Conservation (phyloP, 2,113 vertebrate genomes). For the Beaufortia kweichowensis region DNA sequence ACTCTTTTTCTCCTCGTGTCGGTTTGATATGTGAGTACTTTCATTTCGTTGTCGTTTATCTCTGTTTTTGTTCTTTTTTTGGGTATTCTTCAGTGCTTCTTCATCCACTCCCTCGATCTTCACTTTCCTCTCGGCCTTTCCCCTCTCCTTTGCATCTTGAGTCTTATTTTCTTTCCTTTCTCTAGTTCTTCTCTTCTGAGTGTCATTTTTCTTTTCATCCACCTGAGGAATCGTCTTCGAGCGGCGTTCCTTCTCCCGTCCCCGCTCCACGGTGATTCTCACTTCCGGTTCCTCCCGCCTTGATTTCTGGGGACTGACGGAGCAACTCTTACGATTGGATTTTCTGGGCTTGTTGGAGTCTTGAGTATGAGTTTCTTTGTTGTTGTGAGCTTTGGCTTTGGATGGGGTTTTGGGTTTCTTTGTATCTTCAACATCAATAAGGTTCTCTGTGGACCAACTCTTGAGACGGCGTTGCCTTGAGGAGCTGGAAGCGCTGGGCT, state of each 20-base stretch:
- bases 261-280: not conserved
- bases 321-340: slow-evolving; percentile 46
- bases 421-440: slow-evolving; percentile 75
- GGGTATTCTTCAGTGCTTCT: not conserved
- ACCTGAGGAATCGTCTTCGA: slow-evolving; percentile 21
- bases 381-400: slow-evolving; percentile 63
- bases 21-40: slow-evolving; percentile 38
- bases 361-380: slow-evolving; percentile 50
- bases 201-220: slow-evolving; percentile 44
- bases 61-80: slow-evolving; percentile 37
- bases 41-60: not conserved
- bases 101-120: slow-evolving; percentile 18
- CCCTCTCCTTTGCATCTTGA: slow-evolving; percentile 25
- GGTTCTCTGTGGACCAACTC: slow-evolving; percentile 55
- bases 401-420: slow-evolving; percentile 51
- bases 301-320: slow-evolving; percentile 52
- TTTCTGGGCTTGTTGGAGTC: slow-evolving; percentile 52
- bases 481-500: slow-evolving; percentile 58
- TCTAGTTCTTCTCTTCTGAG: not conserved
- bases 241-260: slow-evolving; percentile 35
- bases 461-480: slow-evolving; percentile 57
- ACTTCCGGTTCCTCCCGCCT: slow-evolving; percentile 46
- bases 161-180: slow-evolving; percentile 41
- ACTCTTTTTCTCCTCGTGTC: slow-evolving; percentile 44
- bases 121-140: slow-evolving; percentile 24